Base-by-base conservation (phyloP, 2,113 vertebrate species). In the Dasypus novemcinctus region DNA sequence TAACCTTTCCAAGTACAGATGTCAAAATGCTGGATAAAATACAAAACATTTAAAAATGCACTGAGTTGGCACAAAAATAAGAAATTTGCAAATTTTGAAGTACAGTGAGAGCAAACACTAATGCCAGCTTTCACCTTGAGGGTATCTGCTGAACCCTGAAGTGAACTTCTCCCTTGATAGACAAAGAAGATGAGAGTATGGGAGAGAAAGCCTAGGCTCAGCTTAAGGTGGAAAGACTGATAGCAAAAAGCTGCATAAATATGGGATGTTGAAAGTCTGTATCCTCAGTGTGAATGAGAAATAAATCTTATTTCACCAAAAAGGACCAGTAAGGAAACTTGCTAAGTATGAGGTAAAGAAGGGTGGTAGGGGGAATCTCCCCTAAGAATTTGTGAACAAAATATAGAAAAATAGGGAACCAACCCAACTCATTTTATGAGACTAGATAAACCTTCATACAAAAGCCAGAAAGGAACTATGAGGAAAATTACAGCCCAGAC, bases 21-120 rank as follows among this genome's bases (percentile, higher is more conserved):
- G 31, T 63, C 59, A 79, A 94, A 64, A 68, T 89, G 41, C 49
- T 87, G 11, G 46, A 68, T 84, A 96, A 92, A 94, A 76, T 81
- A 74, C 25, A 88, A 64, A 52, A 75, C n/a, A 29, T 61, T 95
- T 97, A 69, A 75, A 89, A 95, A n/a, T 79, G 13, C 18, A 71
- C 46, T 90, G 69, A 89, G 74, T 80, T 90, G 63, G 68, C 69
- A 87, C n/a, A 72, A 69, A 87, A 78, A n/a, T 25, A 74, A 84
- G 61, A 75, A 88, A 90, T 81, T 41, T 78, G 61, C 12, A 74
- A 21, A 72, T 72, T 79, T 95, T 46, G 93, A 33, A 90, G 87
- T 1, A 7, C 89, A 79, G 43, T 82, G 75, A 82, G 29, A 83
- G 78, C 15, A 89, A 92, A 85, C 33, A 86, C 11, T 81, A 71